These are phyloP conservation scores for Stichodactyla mertensii DNA, from an alignment of 64 coral and sea anemone genomes.

Conservation along the genomic window DNA sequence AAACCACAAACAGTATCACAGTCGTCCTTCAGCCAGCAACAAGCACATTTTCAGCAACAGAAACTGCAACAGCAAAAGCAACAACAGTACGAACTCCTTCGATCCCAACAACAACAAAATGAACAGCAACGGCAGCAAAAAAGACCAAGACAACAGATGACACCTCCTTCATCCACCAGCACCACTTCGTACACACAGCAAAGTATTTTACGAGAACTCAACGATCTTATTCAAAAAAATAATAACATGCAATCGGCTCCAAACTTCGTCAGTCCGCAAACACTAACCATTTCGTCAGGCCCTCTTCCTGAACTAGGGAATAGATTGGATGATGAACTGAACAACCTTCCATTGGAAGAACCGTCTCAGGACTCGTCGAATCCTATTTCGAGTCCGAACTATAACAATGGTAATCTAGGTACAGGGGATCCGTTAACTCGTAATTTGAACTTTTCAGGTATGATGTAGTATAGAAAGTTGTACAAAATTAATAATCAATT, in stretches of 20 bases:
- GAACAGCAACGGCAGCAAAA: conserved; percentile 21
- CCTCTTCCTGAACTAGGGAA: conserved; percentile 17
- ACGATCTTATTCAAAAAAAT: conserved; percentile 18
- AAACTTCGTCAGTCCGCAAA: background rate
- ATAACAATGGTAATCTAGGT: background rate
- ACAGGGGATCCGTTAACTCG: background rate
- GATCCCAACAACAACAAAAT: background rate
- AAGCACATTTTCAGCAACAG: background rate
- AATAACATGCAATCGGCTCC: conserved; percentile 6
- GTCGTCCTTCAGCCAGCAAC: background rate
- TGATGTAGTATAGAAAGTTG: conserved; percentile 17
- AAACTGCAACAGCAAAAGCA: conserved; percentile 5
- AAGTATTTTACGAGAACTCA: conserved; percentile 23
- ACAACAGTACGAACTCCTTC: background rate
- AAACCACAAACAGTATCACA: background rate
- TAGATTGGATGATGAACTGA: conserved; percentile 10
- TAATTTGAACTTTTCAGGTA: conserved; percentile 16
- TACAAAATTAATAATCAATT: background rate
- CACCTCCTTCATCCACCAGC: background rate
- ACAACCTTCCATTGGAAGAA: conserved; percentile 17
- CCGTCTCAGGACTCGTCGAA: background rate
- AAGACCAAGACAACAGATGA: background rate
- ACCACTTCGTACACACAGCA: background rate
- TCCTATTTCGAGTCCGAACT: background rate
- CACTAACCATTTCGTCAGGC: background rate